These are phyloP conservation scores for Zoanthus gigantus DNA, from an alignment of 92 coral and sea anemone species.

Conservation along the genomic window DNA sequence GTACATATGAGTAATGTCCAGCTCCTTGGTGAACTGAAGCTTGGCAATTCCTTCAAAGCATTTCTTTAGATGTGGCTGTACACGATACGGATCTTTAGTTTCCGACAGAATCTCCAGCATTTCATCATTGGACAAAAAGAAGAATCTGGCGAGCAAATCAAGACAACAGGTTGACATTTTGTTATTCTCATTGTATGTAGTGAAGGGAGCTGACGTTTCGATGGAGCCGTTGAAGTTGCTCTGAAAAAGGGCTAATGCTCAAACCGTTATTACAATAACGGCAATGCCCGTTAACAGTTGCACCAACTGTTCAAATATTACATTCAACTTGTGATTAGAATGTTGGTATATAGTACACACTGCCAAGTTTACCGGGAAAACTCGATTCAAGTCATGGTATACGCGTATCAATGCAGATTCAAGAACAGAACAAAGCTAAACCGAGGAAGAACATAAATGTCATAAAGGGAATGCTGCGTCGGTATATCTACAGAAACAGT, in stretches of 20 bases:
- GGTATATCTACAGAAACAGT: no score
- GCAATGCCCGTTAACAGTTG: no score
- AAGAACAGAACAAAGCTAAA: neutral
- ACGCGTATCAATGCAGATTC: no score
- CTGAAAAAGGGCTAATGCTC: neutral
- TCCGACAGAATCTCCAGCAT: conserved; percentile 99
- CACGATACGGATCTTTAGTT: conserved; percentile 99
- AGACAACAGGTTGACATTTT: neutral
- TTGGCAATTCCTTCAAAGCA: conserved; percentile 99
- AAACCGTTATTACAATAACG: no score
- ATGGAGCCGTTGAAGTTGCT: neutral
- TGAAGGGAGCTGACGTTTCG: neutral
- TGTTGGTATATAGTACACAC: no score
- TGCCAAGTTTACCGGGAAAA: no score
- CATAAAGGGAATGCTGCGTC: no score
- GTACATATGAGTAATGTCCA: conserved; percentile 95
- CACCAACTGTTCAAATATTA: no score
- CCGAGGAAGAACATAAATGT: no score
- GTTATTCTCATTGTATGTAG: neutral
- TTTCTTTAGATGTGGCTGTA: conserved; percentile 98
- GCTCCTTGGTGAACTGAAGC: conserved; percentile 87
- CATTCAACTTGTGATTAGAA: no score
- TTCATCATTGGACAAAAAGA: conserved; percentile 98
- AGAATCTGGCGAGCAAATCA: conserved; percentile 71
- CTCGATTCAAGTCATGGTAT: no score